Base-by-base conservation (phyloP, 2,797 vertebrate genomes). In the Rhynchotus rufescens region DNA sequence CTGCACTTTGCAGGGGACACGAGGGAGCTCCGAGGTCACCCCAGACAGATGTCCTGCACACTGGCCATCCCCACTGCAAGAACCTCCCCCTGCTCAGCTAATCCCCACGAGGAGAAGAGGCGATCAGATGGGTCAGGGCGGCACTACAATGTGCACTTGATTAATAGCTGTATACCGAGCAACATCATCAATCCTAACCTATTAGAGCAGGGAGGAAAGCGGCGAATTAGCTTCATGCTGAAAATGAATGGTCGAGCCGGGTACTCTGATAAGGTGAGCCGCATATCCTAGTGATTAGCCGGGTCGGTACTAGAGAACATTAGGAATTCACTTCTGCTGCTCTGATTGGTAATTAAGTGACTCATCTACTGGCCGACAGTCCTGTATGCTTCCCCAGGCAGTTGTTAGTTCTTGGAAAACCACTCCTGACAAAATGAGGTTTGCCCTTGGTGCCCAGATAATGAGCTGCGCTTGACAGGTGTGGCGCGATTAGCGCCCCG, bases 391-490 rank as follows among this genome's bases (percentile, higher is more conserved):
- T 98, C 97, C 97, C 97, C 94, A 97, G 98, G 98, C 98, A 97
- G 97, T 98, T 98, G 98, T 98, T 98, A 98, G 98, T 98, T 98
- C 98, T 98, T 98, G 73, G 95, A 98, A 98, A 98, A 98, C 96
- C 89, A 97, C 98, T 98, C 97, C 98, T 97, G 98, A 98, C 98
- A 98, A 98, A 98, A 98, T 98, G 98, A 98, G 97, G 97, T 98
- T 96, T 97, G 98, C 98, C 98, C 98, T 98, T 98, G 98, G 98
- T 98, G 98, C 97, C 96, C 97, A 98, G 98, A 98, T 99, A 99
- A 99, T 98, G 98, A 98, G 98, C 97, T 97, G 96, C 95, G 97
- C 97, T 98, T 99, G 99, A 99, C 99, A 99, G 99, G 99, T 99
- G 98, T 98, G 98, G 97, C 94, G 93, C 98, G 98, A 99, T 99